Evolutionary conservation across 2,888 invertebrate genomes (phyloP).

Genomic region (Papilio gigon): DNA sequence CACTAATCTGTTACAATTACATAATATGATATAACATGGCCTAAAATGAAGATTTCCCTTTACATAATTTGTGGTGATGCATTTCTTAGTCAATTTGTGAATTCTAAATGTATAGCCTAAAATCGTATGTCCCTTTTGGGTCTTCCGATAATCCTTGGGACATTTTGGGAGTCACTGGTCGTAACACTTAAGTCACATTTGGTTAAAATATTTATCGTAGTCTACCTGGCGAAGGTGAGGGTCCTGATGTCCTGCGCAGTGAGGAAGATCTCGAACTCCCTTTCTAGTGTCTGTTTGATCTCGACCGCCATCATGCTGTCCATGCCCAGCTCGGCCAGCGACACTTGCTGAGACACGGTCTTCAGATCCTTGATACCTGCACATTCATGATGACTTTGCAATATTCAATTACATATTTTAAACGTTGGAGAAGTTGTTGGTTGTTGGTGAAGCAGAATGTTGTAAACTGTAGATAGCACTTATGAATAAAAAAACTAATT

Average conservation of each 20-base stretch:
- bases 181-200: no score
- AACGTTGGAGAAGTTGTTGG: not conserved
- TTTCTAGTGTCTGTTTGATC: slow-evolving; percentile 95
- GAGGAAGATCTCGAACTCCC: slow-evolving; percentile 93
- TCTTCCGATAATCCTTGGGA: no score
- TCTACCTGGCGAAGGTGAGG: slow-evolving; percentile 87
- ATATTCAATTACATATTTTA: not conserved
- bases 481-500: no score
- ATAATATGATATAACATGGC: no score
- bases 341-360: slow-evolving; percentile 86
- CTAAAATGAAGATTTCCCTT: no score
- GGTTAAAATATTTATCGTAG: slow-evolving; percentile 12
- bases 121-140: no score
- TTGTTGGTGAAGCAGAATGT: no score
- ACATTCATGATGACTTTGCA: slow-evolving; percentile 16
- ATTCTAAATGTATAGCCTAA: no score
- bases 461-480: no score
- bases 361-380: slow-evolving; percentile 85
- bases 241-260: slow-evolving; percentile 93
- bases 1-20: slow-evolving; percentile 63
- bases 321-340: slow-evolving; percentile 95
- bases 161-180: no score
- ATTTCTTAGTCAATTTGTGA: no score
- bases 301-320: slow-evolving; percentile 99
- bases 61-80: no score